Conservation (phyloP, 2,888 invertebrate genomes). For the Synanthedon tipuliformis region DNA sequence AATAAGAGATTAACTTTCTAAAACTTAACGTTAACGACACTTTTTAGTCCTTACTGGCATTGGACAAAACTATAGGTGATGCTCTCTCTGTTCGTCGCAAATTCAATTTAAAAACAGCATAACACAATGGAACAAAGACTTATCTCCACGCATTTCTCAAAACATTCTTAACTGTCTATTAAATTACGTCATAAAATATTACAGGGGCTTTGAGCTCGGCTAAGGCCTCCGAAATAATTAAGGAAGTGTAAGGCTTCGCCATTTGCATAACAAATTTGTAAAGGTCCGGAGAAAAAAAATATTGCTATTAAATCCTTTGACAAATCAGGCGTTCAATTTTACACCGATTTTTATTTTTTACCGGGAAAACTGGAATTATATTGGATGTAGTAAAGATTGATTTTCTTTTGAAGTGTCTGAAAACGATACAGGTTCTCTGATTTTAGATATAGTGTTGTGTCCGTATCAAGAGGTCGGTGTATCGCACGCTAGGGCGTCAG, state of each 20-base stretch:
- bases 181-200: constrained; percentile 57
- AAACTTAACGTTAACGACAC: too few relatives aligned
- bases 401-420: constrained; percentile 12
- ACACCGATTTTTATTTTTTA: not conserved
- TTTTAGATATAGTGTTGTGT: constrained; percentile 21
- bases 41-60: too few relatives aligned
- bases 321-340: constrained; percentile 26
- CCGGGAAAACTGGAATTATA: not conserved
- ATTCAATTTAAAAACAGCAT: not conserved
- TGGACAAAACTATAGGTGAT: too few relatives aligned
- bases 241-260: constrained; percentile 51
- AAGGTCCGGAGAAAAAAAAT: constrained; percentile 32
- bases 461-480: constrained; percentile 13
- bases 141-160: constrained; percentile 21
- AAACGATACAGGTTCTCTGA: constrained; percentile 12
- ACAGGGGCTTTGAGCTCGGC: constrained; percentile 39
- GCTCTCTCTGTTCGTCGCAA: too few relatives aligned
- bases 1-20: too few relatives aligned
- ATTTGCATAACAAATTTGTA: constrained; percentile 57
- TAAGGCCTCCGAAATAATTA: constrained; percentile 55
- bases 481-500: constrained; percentile 3
- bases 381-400: constrained; percentile 10
- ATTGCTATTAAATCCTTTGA: constrained; percentile 44
- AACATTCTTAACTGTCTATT: constrained; percentile 41
- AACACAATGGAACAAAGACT: constrained; percentile 15